Conservation (phyloP, 2,113 vertebrate genomes). For the Rhipidura dahli region DNA sequence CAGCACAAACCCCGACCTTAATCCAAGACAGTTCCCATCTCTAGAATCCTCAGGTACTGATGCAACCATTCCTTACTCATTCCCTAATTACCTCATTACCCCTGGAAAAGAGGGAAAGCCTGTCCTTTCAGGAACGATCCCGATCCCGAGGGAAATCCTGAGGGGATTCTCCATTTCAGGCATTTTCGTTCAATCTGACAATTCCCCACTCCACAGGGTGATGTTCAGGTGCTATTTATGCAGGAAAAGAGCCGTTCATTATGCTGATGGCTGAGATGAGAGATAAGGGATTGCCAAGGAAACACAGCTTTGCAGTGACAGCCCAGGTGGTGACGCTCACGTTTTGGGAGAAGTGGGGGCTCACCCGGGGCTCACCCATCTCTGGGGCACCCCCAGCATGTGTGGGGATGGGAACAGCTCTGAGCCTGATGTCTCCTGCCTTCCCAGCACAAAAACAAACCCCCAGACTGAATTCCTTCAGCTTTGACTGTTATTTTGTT, state of each 20-base stretch:
- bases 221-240: constrained; percentile 22
- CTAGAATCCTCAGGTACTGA: not conserved
- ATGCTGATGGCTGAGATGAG: not conserved
- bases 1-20: not conserved
- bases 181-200: not conserved
- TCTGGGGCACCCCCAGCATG: accelerated
- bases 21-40: not conserved
- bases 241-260: constrained; percentile 12
- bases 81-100: constrained; percentile 1
- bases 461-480: not conserved
- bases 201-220: not conserved
- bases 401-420: not conserved
- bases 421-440: not conserved
- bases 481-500: not conserved
- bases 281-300: constrained; percentile 25
- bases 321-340: not conserved
- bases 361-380: not conserved
- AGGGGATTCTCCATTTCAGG: constrained; percentile 2
- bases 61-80: not conserved
- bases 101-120: not conserved
- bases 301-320: not conserved
- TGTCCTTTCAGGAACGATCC: constrained; percentile 7
- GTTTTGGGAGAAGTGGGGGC: not conserved
- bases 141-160: not conserved
- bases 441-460: not conserved